Percentiles rank a stretch among this genome's conserved stretches.
Evolutionary conservation across 2,113 vertebrate genomes (phyloP).

Genomic region (Aplodontia rufa): DNA sequence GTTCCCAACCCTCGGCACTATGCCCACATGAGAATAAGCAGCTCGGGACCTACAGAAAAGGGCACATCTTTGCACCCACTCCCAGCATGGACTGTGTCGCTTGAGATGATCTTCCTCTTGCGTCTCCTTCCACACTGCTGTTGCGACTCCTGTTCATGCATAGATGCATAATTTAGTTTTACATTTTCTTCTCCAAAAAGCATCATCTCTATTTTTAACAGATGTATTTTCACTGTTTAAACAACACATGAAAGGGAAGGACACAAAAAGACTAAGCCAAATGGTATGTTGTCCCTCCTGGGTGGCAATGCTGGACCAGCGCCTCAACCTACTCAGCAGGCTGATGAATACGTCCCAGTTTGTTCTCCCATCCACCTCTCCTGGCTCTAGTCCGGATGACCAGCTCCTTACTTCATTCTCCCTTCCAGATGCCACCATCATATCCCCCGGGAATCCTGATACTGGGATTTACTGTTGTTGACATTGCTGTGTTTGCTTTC

Average conservation of each 20-base stretch:
- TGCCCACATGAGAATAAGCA: not conserved
- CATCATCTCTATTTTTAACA: slow-evolving; percentile 10
- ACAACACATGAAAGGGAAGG: not conserved
- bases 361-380: not conserved
- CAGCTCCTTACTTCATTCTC: not conserved
- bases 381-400: not conserved
- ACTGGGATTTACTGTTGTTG: not conserved
- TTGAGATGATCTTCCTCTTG: not conserved
- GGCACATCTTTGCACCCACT: not conserved
- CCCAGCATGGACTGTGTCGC: not conserved
- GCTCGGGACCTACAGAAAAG: not conserved
- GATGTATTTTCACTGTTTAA: slow-evolving; percentile 9
- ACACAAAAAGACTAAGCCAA: not conserved
- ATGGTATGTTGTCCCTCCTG: not conserved
- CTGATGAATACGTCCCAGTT: not conserved
- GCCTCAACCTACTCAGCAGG: not conserved
- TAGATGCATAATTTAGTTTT: not conserved
- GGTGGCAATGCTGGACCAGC: too few relatives aligned
- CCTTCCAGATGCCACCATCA: not conserved
- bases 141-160: not conserved
- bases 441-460: not conserved
- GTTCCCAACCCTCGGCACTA: not conserved
- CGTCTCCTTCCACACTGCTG: not conserved
- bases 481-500: not conserved
- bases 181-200: slow-evolving; percentile 28